Conservation (phyloP, 2,113 vertebrate species). For the Miniopterus natalensis region DNA sequence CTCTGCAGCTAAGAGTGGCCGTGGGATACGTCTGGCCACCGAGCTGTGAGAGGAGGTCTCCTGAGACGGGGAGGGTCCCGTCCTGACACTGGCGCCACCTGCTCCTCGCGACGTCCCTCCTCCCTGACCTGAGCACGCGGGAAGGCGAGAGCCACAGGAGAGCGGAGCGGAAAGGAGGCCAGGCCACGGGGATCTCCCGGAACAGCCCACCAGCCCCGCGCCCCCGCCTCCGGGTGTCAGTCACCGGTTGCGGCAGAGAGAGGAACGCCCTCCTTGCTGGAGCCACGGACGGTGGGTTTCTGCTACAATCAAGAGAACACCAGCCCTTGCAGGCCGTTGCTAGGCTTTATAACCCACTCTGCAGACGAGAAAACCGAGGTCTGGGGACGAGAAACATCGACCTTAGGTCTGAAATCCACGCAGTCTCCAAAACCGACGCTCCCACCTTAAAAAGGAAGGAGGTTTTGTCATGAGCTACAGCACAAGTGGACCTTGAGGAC, state of each 20-base stretch:
- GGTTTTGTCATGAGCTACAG: neutral
- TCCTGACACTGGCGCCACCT: neutral
- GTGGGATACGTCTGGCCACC: neutral
- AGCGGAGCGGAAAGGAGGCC: neutral
- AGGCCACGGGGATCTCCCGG: neutral
- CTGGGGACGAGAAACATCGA: neutral
- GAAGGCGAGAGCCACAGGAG: neutral
- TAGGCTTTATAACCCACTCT: neutral
- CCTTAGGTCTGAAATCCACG: neutral
- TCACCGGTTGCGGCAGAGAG: neutral
- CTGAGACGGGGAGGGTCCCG: rapidly evolving
- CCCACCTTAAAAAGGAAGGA: neutral
- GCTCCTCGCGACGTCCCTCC: neutral
- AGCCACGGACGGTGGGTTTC: neutral
- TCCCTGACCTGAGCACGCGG: neutral
- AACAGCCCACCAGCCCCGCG: neutral
- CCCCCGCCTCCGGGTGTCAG: too few relatives aligned
- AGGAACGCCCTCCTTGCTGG: neutral
- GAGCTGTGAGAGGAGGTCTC: neutral
- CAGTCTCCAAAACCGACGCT: neutral
- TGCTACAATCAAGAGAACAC: neutral
- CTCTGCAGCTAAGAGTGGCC: neutral
- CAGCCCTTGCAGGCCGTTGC: neutral
- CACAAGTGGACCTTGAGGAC: neutral
- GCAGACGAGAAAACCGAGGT: neutral